phyloP scores from a whole-genome alignment of 2,113 vertebrate species.

The Pholis gunnellus region DNA sequence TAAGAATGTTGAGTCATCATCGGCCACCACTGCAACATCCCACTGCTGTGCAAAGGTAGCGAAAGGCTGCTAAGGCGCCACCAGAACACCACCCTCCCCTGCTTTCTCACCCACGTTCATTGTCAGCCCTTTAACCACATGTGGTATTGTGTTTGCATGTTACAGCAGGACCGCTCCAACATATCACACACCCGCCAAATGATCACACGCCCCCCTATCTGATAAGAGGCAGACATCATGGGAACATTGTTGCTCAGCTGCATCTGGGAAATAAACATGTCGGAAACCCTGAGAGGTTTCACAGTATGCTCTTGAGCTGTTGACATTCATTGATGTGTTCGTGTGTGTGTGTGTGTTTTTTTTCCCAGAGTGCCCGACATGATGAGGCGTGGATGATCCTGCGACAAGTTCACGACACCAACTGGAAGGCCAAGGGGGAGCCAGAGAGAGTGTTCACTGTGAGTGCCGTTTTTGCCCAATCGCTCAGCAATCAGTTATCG shows the following conservation, averaged over 20 bases:
- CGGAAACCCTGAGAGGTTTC: background rate
- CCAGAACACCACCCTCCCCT: conserved; percentile 51
- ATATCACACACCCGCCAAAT: conserved; percentile 43
- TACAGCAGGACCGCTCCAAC: conserved; percentile 47
- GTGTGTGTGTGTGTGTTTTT: background rate
- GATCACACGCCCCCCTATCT: conserved; percentile 43
- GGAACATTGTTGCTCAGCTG: conserved; percentile 41
- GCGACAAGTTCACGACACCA: conserved; percentile 95
- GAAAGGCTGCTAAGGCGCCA: conserved; percentile 61
- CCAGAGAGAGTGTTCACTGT: conserved; percentile 97
- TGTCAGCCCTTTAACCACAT: conserved; percentile 67
- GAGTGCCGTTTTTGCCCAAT: conserved; percentile 56
- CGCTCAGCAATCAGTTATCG: background rate
- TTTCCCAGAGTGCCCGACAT: conserved; percentile 90
- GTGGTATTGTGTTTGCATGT: conserved; percentile 72
- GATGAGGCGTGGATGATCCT: conserved; percentile 99
- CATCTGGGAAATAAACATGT: conserved; percentile 5
- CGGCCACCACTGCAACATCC: conserved; percentile 54
- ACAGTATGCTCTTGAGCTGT: background rate
- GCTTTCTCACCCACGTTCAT: conserved; percentile 56
- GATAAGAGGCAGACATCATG: conserved; percentile 55
- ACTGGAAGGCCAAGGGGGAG: conserved; percentile 96
- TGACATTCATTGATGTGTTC: background rate
- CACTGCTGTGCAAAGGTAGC: conserved; percentile 74
- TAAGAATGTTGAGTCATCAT: conserved; percentile 64